These are phyloP conservation scores for Lithophane leautieri DNA, from an alignment of 2,888 invertebrate genomes.

Conservation along the genomic window DNA sequence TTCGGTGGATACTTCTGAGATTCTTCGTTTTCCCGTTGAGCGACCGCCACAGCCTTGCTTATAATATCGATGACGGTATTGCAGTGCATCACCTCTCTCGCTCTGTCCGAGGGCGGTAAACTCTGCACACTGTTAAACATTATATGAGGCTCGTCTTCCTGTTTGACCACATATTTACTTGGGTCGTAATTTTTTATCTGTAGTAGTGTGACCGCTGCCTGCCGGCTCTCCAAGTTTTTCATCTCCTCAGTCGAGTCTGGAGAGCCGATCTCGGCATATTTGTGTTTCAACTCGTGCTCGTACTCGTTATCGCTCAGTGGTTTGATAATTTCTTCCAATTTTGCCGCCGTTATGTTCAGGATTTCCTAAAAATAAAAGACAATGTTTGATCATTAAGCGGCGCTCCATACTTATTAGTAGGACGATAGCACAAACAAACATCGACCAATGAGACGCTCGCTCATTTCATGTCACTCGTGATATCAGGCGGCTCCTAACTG, in stretches of 20 bases:
- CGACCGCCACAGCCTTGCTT: constrained; percentile 88
- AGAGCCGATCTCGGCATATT: constrained; percentile 86
- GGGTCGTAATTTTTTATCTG: constrained; percentile 90
- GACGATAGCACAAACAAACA: constrained; percentile 82
- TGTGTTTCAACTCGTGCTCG: constrained; percentile 80
- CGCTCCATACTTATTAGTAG: constrained; percentile 76
- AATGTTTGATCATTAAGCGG: constrained; percentile 80
- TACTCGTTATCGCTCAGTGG: constrained; percentile 84
- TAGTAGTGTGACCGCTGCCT: constrained; percentile 88
- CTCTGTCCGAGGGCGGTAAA: constrained; percentile 89
- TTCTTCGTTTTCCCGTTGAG: constrained; percentile 88
- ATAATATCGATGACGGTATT: constrained; percentile 89
- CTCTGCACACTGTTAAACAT: constrained; percentile 91
- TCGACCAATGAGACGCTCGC: constrained; percentile 84
- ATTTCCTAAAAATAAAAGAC: constrained; percentile 89
- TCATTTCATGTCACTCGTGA: constrained; percentile 82
- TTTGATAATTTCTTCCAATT: constrained; percentile 90
- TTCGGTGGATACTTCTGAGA: constrained; percentile 81
- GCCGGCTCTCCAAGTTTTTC: constrained; percentile 89
- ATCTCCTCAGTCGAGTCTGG: constrained; percentile 89
- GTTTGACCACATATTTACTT: constrained; percentile 85
- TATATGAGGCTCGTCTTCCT: constrained; percentile 89
- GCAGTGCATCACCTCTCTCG: constrained; percentile 89
- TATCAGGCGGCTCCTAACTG: constrained; percentile 80
- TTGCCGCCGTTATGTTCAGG: constrained; percentile 89